Conservation (phyloP, 2,113 vertebrate genomes). For the Hemichromis elongatus region DNA sequence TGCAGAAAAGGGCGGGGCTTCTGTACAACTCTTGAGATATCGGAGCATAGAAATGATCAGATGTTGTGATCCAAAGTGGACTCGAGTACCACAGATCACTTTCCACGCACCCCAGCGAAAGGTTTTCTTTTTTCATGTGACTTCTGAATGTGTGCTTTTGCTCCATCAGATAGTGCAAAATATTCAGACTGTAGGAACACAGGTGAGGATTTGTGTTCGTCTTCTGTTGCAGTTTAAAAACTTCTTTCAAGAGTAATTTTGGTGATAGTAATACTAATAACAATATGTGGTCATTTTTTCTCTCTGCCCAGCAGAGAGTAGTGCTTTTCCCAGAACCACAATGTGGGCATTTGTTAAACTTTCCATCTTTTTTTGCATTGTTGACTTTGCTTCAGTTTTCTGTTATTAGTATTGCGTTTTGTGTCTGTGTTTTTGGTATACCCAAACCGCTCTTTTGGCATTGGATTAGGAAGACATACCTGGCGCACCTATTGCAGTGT, state of each 20-base stretch:
- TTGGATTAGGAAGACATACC: slow-evolving; percentile 58
- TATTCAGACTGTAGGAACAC: not conserved
- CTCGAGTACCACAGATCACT: not conserved
- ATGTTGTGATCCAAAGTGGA: not conserved
- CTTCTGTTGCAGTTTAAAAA: slow-evolving; percentile 29
- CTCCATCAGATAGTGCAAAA: not conserved
- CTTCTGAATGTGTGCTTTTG: not conserved
- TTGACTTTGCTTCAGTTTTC: slow-evolving; percentile 3
- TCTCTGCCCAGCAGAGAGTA: not conserved
- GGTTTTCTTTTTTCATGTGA: not conserved
- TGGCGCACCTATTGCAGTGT: slow-evolving; percentile 66
- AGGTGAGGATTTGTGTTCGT: slow-evolving; percentile 12
- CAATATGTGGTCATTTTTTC: not conserved
- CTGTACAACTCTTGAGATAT: not conserved
- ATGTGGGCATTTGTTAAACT: slow-evolving; percentile 1
- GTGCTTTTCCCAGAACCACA: not conserved
- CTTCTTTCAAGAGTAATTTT: slow-evolving; percentile 8
- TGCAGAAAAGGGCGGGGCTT: not conserved
- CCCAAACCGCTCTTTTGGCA: slow-evolving; percentile 55
- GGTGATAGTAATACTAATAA: slow-evolving; percentile 5
- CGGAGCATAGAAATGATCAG: not conserved
- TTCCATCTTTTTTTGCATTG: slow-evolving; percentile 44
- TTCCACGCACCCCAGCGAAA: not conserved
- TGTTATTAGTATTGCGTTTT: slow-evolving; percentile 25
- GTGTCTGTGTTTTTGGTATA: slow-evolving; percentile 40